phyloP scores from a whole-genome alignment of 2,113 vertebrate species.

The Pseudopipra pipra region DNA sequence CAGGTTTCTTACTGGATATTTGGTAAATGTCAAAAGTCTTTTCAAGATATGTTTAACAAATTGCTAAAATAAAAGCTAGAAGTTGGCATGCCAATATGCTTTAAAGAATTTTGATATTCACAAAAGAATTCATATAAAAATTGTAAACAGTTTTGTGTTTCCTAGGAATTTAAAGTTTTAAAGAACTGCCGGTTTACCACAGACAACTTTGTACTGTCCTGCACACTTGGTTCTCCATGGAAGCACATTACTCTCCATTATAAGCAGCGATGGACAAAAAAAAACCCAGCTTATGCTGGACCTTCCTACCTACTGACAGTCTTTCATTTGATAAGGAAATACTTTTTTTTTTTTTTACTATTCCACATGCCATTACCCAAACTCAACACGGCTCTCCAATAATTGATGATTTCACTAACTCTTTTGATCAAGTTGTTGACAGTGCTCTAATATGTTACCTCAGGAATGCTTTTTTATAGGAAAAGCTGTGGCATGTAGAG shows the following conservation, averaged over 20 bases:
- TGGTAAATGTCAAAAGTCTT: neutral
- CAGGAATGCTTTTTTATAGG: neutral
- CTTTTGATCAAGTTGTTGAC: neutral
- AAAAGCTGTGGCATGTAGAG: neutral
- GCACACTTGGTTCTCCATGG: neutral
- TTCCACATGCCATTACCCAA: neutral
- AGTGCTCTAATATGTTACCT: neutral
- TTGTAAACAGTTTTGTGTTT: slow-evolving; percentile 39
- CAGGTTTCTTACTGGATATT: neutral
- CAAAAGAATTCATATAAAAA: neutral
- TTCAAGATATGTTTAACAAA: neutral
- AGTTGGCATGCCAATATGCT: neutral
- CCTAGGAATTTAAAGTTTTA: slow-evolving; percentile 43
- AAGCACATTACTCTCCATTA: neutral
- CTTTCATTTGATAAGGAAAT: neutral
- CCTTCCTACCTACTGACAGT: neutral
- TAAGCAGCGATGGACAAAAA: neutral
- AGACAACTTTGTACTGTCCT: neutral
- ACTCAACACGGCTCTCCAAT: neutral
- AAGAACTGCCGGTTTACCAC: neutral
- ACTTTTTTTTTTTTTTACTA: neutral
- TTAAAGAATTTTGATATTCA: neutral
- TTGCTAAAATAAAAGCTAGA: neutral
- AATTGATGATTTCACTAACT: neutral
- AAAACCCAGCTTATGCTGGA: neutral